phyloP scores from a whole-genome alignment of 2,797 vertebrate species.

The Myiotriccus ornatus region DNA sequence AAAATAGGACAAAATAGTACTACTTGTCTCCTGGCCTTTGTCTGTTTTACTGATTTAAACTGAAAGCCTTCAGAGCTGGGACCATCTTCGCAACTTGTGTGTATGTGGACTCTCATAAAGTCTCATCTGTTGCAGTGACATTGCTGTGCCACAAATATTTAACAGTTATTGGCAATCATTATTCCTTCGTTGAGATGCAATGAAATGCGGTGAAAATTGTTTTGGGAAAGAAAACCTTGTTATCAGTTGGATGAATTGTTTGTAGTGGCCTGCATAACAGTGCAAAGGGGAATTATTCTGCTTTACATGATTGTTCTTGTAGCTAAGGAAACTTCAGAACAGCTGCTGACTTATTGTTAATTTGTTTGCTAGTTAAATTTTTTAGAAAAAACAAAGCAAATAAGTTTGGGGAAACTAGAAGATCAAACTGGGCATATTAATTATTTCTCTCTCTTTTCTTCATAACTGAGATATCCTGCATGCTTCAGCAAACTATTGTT shows the following conservation, averaged over 20 bases:
- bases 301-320: not conserved
- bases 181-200: not conserved
- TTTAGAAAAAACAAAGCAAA: slow-evolving; percentile 10
- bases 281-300: not conserved
- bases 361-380: slow-evolving; percentile 23
- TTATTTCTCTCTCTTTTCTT: slow-evolving; percentile 17
- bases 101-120: not conserved
- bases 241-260: not conserved
- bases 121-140: not conserved
- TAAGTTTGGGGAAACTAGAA: not conserved
- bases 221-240: not conserved
- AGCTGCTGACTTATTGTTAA: not conserved
- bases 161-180: not conserved
- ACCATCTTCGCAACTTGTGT: not conserved
- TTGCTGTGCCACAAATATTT: not conserved
- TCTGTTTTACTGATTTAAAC: not conserved
- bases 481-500: slow-evolving; percentile 4
- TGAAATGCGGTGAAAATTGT: not conserved
- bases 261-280: not conserved
- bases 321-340: slow-evolving; percentile 12
- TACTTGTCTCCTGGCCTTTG: not conserved
- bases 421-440: not conserved
- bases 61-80: not conserved
- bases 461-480: not conserved
- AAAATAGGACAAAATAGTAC: not conserved